phyloP scores from a whole-genome alignment of 2,113 vertebrate species.

The Brevimyrus niger region DNA sequence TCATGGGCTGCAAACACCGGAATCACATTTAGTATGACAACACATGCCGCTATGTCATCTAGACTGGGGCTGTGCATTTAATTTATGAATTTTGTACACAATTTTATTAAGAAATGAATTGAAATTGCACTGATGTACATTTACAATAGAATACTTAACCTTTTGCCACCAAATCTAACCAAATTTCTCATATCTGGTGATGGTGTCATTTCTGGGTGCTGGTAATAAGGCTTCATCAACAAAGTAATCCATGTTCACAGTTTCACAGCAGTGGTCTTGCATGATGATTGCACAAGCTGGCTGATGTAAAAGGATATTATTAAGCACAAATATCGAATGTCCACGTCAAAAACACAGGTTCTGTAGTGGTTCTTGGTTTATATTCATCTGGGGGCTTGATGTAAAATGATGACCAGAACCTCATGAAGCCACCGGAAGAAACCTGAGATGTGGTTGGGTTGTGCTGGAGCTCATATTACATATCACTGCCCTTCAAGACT shows the following conservation, averaged over 20 bases:
- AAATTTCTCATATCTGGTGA: neutral
- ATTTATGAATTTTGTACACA: neutral
- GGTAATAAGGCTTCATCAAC: neutral
- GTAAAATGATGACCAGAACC: neutral
- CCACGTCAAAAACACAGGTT: neutral
- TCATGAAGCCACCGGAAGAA: neutral
- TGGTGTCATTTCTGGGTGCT: neutral
- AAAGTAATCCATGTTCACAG: neutral
- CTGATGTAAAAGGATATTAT: neutral
- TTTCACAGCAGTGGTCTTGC: no score
- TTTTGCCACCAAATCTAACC: neutral
- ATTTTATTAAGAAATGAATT: neutral
- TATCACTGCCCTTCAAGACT: neutral
- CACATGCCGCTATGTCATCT: neutral
- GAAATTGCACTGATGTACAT: neutral
- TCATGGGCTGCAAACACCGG: neutral
- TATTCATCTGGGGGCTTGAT: neutral
- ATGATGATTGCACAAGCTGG: neutral
- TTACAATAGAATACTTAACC: neutral
- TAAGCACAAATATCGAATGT: neutral
- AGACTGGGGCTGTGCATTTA: neutral
- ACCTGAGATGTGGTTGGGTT: neutral
- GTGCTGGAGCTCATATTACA: neutral
- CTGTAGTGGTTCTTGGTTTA: neutral
- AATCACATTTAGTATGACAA: neutral